Conservation (phyloP, 2,113 vertebrate species). For the Symphodus melops region DNA sequence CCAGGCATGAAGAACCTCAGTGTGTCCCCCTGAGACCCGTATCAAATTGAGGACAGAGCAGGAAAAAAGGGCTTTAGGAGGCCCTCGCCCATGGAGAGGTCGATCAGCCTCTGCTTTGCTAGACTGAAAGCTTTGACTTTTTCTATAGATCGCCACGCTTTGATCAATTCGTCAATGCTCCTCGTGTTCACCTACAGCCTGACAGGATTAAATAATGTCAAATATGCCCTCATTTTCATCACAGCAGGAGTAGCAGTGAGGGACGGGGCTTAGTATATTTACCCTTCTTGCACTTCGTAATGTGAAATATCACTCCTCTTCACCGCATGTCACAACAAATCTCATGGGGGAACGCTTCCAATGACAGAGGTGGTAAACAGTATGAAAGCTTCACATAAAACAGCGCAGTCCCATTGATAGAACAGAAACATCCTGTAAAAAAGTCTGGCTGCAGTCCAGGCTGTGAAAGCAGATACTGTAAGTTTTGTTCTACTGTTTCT, state of each 20-base stretch:
- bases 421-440: conserved; percentile 64
- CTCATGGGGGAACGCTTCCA: conserved; percentile 65
- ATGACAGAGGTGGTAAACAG: conserved; percentile 74
- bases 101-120: conserved; percentile 30
- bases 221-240: conserved; percentile 49
- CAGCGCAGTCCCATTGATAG: conserved; percentile 52
- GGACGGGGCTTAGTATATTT: conserved; percentile 24
- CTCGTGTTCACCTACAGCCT: conserved; percentile 8
- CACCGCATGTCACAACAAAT: conserved; percentile 69
- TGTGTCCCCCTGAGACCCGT: conserved; percentile 26
- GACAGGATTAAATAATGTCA: conserved; percentile 46
- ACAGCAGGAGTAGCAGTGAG: conserved; percentile 26
- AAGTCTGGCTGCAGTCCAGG: conserved; percentile 59
- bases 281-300: conserved; percentile 3
- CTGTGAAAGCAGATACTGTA: conserved; percentile 44
- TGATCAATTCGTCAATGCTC: conserved; percentile 57
- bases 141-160: conserved; percentile 56
- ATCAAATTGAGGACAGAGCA: conserved; percentile 50
- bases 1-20: conserved; percentile 11
- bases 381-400: conserved; percentile 75
- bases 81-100: conserved; percentile 22
- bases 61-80: conserved; percentile 39
- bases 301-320: conserved; percentile 65
- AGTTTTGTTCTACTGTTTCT: conserved; percentile 40
- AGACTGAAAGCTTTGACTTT: conserved; percentile 38